phyloP scores from a whole-genome alignment of 2,113 vertebrate genomes.

The Centrocercus urophasianus region DNA sequence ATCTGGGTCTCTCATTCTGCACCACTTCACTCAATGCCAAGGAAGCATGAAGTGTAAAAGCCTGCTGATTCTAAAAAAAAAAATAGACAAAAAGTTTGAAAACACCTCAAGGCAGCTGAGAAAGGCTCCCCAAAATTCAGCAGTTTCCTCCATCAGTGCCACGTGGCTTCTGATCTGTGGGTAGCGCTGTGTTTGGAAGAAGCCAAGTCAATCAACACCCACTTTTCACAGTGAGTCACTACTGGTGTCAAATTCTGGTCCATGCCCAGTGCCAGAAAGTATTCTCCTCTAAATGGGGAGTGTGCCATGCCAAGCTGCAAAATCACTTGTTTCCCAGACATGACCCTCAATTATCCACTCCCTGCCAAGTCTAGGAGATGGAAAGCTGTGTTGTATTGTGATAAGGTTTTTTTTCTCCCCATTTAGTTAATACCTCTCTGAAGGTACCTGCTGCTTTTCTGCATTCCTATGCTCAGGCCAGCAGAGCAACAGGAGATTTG shows the following conservation, averaged over 20 bases:
- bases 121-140: neutral
- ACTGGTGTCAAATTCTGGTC: neutral
- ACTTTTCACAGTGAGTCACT: slow-evolving; percentile 27
- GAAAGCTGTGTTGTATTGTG: neutral
- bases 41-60: neutral
- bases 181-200: neutral
- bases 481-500: neutral
- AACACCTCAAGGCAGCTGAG: neutral
- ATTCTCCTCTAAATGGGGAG: neutral
- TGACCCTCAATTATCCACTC: neutral
- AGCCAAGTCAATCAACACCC: slow-evolving; percentile 59
- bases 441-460: neutral
- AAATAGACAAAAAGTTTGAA: neutral
- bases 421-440: neutral
- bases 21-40: neutral
- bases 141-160: neutral
- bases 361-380: neutral
- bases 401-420: fast-evolving
- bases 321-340: neutral
- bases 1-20: neutral
- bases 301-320: neutral
- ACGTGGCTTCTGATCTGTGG: slow-evolving; percentile 21
- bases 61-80: neutral
- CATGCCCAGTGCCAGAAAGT: neutral
- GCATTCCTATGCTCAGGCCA: neutral